phyloP scores from a whole-genome alignment of 2,888 invertebrate genomes.

The Brenthis daphne region DNA sequence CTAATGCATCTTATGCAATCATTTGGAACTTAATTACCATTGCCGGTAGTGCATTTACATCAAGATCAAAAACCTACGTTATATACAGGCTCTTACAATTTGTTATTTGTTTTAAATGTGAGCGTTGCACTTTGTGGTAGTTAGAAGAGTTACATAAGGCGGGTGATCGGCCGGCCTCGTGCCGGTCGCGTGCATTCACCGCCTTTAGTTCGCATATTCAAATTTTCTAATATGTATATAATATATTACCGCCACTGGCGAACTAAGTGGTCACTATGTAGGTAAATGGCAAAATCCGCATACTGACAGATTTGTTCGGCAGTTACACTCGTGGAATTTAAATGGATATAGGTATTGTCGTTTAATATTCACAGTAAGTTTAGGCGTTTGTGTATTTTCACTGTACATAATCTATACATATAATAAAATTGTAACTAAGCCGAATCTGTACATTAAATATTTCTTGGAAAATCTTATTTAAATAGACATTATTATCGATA shows the following conservation, averaged over 20 bases:
- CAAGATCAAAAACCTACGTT: conserved; percentile 59
- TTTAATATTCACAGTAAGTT: background rate
- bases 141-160: conserved; percentile 61
- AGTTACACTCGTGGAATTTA: conserved; percentile 19
- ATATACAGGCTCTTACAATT: conserved; percentile 50
- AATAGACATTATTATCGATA: no score
- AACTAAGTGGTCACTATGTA: conserved; percentile 31
- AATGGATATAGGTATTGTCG: conserved; percentile 8
- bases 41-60: conserved; percentile 49
- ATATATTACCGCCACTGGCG: conserved; percentile 44
- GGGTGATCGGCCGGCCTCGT: conserved; percentile 79
- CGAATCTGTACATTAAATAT: no score
- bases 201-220: conserved; percentile 55
- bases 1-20: conserved; percentile 30
- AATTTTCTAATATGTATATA: conserved; percentile 55
- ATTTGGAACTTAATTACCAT: conserved; percentile 34
- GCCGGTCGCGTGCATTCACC: conserved; percentile 64
- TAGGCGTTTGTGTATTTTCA: background rate
- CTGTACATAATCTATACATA: background rate
- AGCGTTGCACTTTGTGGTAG: conserved; percentile 52
- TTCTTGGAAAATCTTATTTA: no score
- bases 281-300: conserved; percentile 38
- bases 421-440: no score
- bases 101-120: conserved; percentile 58
- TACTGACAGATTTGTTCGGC: conserved; percentile 30